Base-by-base conservation (phyloP, 37 sponge, comb jelly and placozoan species). In the Amphimedon queenslandica region DNA sequence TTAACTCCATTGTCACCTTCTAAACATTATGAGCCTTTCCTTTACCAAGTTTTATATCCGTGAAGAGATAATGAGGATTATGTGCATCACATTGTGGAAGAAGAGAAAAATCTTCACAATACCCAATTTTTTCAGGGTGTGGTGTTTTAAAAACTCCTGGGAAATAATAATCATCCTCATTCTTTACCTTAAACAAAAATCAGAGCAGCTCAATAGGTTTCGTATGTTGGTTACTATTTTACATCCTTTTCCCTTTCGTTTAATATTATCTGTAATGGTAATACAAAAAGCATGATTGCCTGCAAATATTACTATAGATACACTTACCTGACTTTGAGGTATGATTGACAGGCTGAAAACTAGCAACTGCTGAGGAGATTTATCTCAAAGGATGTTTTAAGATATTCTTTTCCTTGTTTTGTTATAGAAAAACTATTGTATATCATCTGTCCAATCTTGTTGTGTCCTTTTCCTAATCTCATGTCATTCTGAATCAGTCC, bases 21-120 rank as follows among this genome's bases (percentile, higher is more conserved):
- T 69, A 58, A 6, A 57, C 28, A 37, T 21, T 13, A 31, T 69
- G 56, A 6, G 42, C 31, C 37, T 71, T 71, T 20, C 73, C 78
- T 34, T 77, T 77, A 4, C 69, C 68, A 30, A 77, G 20, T 58
- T 77, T 67, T 28, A 77, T 77, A 24, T 77, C 78, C 21, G 34
- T 35, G 69, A 57, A 77, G 11, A 77, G 57, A 29, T 67, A 77
- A 58, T 77, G 68, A 24, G 51, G 42, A 36, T 77, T 66, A 36
- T 18, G 33, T 5, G 5, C 27, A 1, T 69, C 41, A 37, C 24
- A 69, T 25, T 69, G 21, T 2, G 70, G 70, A 6, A 10, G 32
- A 28, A 6, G 20, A n/a, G 10, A 57, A 18, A 77, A 37, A 28
- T 77, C 78, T 16, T 6, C 11, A 29, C 21, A 24, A 67, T 55